A percentile compares a stretch with the other conserved stretches of the same genome.
Conservation (phyloP, 35 echinoderm and acorn worm species). For the Acanthaster planci region DNA sequence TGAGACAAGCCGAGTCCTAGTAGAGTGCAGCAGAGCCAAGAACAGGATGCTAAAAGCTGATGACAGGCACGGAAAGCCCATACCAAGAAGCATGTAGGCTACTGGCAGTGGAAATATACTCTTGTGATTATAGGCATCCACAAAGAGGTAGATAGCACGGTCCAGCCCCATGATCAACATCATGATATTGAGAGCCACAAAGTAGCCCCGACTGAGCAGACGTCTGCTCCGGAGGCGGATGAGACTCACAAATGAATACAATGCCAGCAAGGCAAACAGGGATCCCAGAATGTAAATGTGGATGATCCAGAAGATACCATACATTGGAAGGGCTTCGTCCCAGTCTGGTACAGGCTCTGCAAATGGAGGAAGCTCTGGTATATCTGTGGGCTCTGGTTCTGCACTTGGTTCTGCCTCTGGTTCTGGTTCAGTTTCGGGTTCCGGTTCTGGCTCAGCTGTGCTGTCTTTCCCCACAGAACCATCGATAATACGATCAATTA, state of each 20-base stretch:
- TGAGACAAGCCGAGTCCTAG: constrained; percentile 74
- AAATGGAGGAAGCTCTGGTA: constrained; percentile 48
- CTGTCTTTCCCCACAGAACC: too few species aligned
- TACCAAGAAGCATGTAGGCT: constrained; percentile 76
- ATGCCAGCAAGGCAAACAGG: constrained; percentile 69
- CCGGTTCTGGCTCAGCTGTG: constrained; percentile 21
- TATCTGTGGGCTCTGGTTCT: constrained; percentile 21
- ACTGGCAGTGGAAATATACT: constrained; percentile 51
- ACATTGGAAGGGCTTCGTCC: constrained; percentile 50
- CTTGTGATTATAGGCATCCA: constrained; percentile 91
- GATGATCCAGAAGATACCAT: constrained; percentile 66
- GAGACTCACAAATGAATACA: constrained; percentile 86
- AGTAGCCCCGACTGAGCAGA: constrained; percentile 81
- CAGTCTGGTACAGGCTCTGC: constrained; percentile 89
- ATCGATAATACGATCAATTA: too few species aligned
- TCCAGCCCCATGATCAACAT: constrained; percentile 76
- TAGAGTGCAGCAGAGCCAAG: constrained; percentile 83
- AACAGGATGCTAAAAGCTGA: constrained; percentile 98
- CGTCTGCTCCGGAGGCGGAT: constrained; percentile 60
- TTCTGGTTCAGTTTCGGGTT: constrained; percentile 24
- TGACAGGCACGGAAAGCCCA: constrained; percentile 94
- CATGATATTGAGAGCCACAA: constrained; percentile 84
- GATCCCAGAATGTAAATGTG: constrained; percentile 83
- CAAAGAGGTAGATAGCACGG: constrained; percentile 78
- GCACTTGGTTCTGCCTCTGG: constrained; percentile 46